Conservation (phyloP, 2,888 invertebrate genomes). For the Hanleya hanleyi region DNA sequence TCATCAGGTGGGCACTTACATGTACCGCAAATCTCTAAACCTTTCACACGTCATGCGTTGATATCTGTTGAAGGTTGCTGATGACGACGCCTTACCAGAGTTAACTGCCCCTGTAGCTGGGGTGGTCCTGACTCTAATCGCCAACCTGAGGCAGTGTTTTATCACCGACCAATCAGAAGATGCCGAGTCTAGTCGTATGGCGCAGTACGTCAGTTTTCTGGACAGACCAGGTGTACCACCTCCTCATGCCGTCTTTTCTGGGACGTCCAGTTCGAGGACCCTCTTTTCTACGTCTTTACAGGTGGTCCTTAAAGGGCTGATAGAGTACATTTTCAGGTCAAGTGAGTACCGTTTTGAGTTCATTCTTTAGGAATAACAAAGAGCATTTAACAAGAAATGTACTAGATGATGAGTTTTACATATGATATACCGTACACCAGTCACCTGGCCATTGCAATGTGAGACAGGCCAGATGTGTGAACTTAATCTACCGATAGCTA, state of each 20-base stretch:
- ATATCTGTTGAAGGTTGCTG: no score
- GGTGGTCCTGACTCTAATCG: conserved; percentile 84
- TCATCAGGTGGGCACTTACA: no score
- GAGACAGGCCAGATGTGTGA: no score
- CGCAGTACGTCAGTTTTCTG: conserved; percentile 78
- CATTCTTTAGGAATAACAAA: no score
- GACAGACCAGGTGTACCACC: conserved; percentile 36
- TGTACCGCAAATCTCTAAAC: no score
- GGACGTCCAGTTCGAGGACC: conserved; percentile 59
- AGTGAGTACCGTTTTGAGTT: no score
- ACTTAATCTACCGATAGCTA: no score
- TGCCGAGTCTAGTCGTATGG: conserved; percentile 11
- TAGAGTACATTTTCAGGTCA: conserved; percentile 88
- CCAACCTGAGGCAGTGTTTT: conserved; percentile 80
- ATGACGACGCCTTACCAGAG: conserved; percentile 83
- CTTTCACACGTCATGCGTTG: no score
- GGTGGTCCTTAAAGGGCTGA: conserved; percentile 78
- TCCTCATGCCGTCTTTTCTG: conserved; percentile 29
- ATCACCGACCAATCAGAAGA: conserved; percentile 38
- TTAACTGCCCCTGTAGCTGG: conserved; percentile 86
- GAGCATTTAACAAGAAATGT: no score
- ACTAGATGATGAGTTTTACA: no score
- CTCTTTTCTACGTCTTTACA: conserved; percentile 70
- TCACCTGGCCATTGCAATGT: no score
- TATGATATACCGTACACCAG: no score